Evolutionary conservation across 2,888 invertebrate genomes (phyloP).

Genomic region (Gisinianus flammeolus): DNA sequence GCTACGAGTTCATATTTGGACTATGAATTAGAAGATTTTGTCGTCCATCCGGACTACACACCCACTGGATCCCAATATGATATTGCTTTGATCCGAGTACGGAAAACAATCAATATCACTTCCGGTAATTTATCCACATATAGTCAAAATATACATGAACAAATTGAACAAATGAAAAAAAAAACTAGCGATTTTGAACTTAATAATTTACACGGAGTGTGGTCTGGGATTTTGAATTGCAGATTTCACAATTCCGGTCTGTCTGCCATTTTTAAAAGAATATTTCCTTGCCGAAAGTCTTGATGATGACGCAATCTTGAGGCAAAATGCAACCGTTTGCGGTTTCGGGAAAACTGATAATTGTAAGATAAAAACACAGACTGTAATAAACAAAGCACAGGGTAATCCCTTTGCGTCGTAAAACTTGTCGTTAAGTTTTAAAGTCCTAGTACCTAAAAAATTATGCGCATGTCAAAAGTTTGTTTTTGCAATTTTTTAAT

Average conservation of each 20-base stretch:
- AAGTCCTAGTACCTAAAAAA: too few species aligned
- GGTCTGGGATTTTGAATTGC: background rate
- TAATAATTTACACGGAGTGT: background rate
- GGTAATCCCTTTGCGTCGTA: too few species aligned
- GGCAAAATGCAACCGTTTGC: conserved; percentile 45
- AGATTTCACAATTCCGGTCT: conserved; percentile 55
- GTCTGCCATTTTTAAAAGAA: conserved; percentile 52
- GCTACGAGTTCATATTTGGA: conserved; percentile 26
- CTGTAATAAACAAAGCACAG: too few species aligned
- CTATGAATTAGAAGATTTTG: conserved; percentile 20
- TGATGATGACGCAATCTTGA: conserved; percentile 30
- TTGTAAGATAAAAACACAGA: too few species aligned
- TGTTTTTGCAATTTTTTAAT: too few species aligned
- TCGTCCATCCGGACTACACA: conserved; percentile 20
- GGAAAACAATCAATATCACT: conserved; percentile 48
- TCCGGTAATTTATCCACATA: conserved; percentile 29
- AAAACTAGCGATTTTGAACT: too few species aligned
- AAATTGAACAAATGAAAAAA: background rate
- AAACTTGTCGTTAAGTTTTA: background rate
- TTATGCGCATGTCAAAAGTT: too few species aligned
- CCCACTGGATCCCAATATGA: conserved; percentile 13
- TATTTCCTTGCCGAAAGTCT: conserved; percentile 42
- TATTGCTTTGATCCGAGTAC: conserved; percentile 73
- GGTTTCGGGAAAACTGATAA: conserved; percentile 59
- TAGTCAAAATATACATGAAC: background rate